Conservation (phyloP, 1,140 invertebrate genomes). For the Bombyx mandarina region DNA sequence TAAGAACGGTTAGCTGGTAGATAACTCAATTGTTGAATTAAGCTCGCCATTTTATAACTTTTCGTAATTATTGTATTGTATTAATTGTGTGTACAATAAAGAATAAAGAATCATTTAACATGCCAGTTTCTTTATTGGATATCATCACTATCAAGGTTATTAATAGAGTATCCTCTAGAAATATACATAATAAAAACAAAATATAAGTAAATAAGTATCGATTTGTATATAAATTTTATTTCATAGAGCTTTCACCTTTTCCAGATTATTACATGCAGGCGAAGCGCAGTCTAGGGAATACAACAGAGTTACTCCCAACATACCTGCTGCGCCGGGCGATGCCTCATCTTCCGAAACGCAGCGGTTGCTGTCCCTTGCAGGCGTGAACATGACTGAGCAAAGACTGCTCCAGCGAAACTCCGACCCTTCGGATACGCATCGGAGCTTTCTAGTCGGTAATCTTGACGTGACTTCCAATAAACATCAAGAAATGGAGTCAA, state of each 20-base stretch:
- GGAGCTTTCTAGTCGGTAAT: constrained; percentile 66
- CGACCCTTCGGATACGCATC: constrained; percentile 60
- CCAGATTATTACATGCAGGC: constrained; percentile 53
- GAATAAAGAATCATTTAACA: too few species aligned
- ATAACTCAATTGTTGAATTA: too few species aligned
- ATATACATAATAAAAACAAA: background rate
- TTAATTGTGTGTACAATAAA: too few species aligned
- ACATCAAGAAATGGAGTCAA: constrained; percentile 50
- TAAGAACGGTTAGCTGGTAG: too few species aligned
- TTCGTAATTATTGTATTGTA: too few species aligned
- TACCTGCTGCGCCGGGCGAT: constrained; percentile 39
- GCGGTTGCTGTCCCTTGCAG: constrained; percentile 64
- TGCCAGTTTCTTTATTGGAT: too few species aligned
- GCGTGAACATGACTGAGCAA: constrained; percentile 70
- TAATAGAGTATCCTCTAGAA: background rate
- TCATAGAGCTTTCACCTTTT: constrained; percentile 2
- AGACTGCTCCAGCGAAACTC: constrained; percentile 66
- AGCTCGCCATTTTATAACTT: too few species aligned
- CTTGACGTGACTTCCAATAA: constrained; percentile 40
- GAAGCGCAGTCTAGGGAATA: constrained; percentile 47
- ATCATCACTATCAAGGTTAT: background rate
- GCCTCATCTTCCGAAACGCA: constrained; percentile 64
- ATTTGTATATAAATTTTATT: too few species aligned
- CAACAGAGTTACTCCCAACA: constrained; percentile 43
- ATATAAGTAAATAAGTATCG: background rate